Evolutionary conservation across 2,797 vertebrate genomes (phyloP), one percentile per base, ranked within the genome.

Genomic region (Poecilia velifera): DNA sequence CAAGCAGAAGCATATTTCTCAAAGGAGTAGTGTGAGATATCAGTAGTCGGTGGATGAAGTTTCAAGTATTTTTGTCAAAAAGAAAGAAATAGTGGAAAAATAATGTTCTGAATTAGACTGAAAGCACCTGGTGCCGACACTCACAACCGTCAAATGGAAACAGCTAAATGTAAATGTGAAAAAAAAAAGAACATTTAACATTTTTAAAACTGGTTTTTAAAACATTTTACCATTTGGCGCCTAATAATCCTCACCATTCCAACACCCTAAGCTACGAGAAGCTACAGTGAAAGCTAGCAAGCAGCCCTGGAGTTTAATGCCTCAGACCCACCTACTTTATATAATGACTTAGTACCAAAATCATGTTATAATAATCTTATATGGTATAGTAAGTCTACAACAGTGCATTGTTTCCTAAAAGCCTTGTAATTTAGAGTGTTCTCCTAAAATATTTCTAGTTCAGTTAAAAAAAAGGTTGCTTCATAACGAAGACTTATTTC

Each of bases 1-100:
- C 41, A 55, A 73, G 31, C 36, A 36, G 43, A 83, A 73, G 82
- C 34, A 82, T 78, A 79, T 87, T 88, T 90, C 82, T 87, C 83
- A 74, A 81, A 85, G 80, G 80, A 70, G 36, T 72, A 73, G 41
- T 28, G 39, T 28, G 34, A 70, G 45, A 39, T 51, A 68, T 51
- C 59, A 68, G 46, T 47, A 18, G 25, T 53, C 25, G 34, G 41
- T 45, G 28, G 41, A 25, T 66, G 59, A 34, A 22, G 43, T 76
- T 22, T 76, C 45, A 76, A 34, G 47, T 49, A 59, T n/a, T 74
- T 41, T 20, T 74, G 39, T 74, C 51, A 57, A 59, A 41, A 55
- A 25, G 49, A 53, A 55, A 75, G 16, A 20, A 28, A 28, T 9
- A 59, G 13, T 41, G 1, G 6, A 73, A 36, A 55, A 39, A 39